phyloP scores from a whole-genome alignment of 2,113 vertebrate species.

The Todiramphus saurophagus region DNA sequence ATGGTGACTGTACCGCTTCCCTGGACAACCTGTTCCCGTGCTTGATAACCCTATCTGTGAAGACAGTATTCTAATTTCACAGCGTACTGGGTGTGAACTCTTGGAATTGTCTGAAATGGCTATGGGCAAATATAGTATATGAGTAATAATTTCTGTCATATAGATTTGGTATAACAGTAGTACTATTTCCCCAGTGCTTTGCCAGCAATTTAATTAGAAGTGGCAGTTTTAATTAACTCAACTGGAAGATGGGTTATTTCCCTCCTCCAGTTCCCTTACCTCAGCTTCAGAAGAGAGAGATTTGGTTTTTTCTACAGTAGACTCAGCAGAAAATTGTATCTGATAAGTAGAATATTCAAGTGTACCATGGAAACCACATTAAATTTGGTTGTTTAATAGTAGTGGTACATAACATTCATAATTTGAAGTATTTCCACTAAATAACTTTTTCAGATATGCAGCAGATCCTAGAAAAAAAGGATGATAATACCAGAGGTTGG shows the following conservation, averaged over 20 bases:
- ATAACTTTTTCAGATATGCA: not conserved
- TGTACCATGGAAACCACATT: not conserved
- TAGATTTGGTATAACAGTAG: not conserved
- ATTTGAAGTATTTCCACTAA: not conserved
- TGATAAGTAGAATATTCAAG: not conserved
- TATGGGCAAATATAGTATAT: not conserved
- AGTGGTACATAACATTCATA: not conserved
- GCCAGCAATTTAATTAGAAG: constrained; percentile 14
- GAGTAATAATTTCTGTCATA: not conserved
- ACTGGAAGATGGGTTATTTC: not conserved
- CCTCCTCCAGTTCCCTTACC: not conserved
- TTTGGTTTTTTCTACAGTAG: not conserved
- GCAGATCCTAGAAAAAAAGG: not conserved
- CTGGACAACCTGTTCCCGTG: not conserved
- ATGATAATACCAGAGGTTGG: not conserved
- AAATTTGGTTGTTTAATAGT: not conserved
- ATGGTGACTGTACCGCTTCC: not conserved
- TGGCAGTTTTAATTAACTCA: constrained; percentile 28
- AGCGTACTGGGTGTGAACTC: not conserved
- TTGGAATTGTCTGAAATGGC: not conserved
- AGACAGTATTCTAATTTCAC: not conserved
- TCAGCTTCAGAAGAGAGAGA: not conserved
- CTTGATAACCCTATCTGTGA: not conserved
- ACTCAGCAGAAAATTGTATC: not conserved
- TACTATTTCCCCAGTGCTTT: not conserved